A percentile compares a stretch with the other conserved stretches of the same genome.
Evolutionary conservation across 2,888 invertebrate genomes (phyloP).

Genomic region (Serripes groenlandicus): DNA sequence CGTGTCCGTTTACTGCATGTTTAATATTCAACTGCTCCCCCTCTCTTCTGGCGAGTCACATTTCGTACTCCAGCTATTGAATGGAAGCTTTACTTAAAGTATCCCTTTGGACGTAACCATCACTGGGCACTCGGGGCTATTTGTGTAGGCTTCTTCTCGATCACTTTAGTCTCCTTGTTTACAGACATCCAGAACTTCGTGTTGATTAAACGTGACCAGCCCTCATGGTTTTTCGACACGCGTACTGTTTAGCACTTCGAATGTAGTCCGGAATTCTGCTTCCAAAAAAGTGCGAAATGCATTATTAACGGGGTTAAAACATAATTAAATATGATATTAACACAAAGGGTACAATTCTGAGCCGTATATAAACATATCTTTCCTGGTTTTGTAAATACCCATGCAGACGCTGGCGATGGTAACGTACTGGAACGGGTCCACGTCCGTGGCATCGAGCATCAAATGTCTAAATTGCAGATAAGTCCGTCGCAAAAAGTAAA

Average conservation of each 20-base stretch:
- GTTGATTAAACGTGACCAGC: too few species aligned
- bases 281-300: too few species aligned
- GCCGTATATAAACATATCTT: too few species aligned
- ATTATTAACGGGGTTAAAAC: too few species aligned
- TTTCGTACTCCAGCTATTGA: conserved; percentile 53
- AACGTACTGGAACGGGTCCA: conserved; percentile 49
- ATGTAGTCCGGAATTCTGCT: too few species aligned
- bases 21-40: conserved; percentile 11
- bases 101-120: too few species aligned
- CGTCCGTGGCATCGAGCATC: conserved; percentile 29
- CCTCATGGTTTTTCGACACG: too few species aligned
- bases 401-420: conserved; percentile 56
- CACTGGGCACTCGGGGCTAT: conserved; percentile 29
- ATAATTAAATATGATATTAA: too few species aligned
- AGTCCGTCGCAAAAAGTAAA: conserved; percentile 38
- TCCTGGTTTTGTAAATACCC: conserved; percentile 41
- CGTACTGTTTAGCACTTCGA: too few species aligned
- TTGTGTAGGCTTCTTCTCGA: conserved; percentile 12
- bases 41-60: conserved; percentile 18
- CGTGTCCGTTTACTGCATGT: conserved; percentile 45
- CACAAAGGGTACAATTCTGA: too few species aligned
- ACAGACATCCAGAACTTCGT: too few species aligned
- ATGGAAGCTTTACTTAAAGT: conserved; percentile 47
- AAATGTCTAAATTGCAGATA: conserved; percentile 43
- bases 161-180: too few species aligned